phyloP scores from a whole-genome alignment of 1,140 invertebrate species.

The Lepidurus apus region DNA sequence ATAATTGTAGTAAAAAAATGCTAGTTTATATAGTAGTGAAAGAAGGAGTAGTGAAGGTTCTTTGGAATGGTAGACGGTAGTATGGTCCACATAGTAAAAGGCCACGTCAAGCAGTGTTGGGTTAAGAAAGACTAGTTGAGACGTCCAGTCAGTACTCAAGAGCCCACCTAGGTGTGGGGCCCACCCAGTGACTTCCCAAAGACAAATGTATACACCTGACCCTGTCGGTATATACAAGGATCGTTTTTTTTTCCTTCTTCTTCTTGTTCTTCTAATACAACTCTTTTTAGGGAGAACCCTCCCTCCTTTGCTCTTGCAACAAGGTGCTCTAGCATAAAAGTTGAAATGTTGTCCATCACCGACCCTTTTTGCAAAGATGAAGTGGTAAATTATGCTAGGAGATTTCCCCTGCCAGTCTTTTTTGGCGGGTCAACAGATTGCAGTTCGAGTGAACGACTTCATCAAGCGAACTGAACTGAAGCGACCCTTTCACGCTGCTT shows the following conservation, averaged over 20 bases:
- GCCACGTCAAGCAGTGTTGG: neutral
- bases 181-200: constrained; percentile 13
- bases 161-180: constrained; percentile 17
- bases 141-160: neutral
- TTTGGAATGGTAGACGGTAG: too few relatives aligned
- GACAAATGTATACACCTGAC: constrained; percentile 21
- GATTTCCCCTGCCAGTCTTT: neutral
- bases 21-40: too few relatives aligned
- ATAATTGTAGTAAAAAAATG: too few relatives aligned
- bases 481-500: neutral
- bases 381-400: constrained; percentile 1
- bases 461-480: neutral
- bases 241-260: neutral
- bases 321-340: constrained; percentile 5
- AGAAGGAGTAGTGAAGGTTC: too few relatives aligned
- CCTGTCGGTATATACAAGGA: neutral
- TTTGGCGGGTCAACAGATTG: neutral
- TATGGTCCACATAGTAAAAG: neutral
- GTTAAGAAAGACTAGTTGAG: constrained; percentile 16
- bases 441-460: neutral
- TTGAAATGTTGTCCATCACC: constrained; percentile 19
- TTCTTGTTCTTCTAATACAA: neutral
- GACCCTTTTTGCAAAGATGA: neutral
- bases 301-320: neutral
- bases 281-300: neutral